Evolutionary conservation across 1,140 invertebrate species (phyloP).

Genomic region (Drosophila rhopaloa): DNA sequence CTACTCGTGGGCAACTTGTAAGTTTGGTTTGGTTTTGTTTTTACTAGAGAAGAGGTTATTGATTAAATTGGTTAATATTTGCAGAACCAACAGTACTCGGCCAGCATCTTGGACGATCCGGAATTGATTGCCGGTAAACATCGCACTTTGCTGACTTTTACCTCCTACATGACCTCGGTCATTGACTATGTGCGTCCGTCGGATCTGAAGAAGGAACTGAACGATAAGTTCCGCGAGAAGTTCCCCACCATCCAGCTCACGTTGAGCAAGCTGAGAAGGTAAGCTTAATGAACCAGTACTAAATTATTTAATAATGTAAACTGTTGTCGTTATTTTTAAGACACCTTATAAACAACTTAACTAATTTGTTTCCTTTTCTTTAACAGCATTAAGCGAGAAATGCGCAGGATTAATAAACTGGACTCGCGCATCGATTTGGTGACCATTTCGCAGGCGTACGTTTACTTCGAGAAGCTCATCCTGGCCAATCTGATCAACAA

Average conservation of each 20-base stretch:
- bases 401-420: conserved; percentile 96
- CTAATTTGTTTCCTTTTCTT: neutral
- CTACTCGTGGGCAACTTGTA: conserved; percentile 55
- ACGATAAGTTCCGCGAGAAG: conserved; percentile 98
- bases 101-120: conserved; percentile 96
- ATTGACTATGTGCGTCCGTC: conserved; percentile 98
- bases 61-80: neutral
- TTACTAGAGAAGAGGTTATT: neutral
- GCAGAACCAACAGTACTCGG: conserved; percentile 89
- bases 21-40: neutral
- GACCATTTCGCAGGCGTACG: conserved; percentile 97
- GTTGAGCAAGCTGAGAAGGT: conserved; percentile 98
- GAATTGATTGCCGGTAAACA: conserved; percentile 98
- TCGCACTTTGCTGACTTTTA: conserved; percentile 96
- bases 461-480: conserved; percentile 98
- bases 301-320: no score
- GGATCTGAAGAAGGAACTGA: conserved; percentile 98
- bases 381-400: conserved; percentile 94
- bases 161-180: conserved; percentile 97
- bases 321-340: no score
- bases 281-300: conserved; percentile 32
- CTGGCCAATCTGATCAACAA: conserved; percentile 97
- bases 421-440: conserved; percentile 94
- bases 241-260: conserved; percentile 98
- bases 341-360: neutral